Evolutionary conservation across 2,888 invertebrate species (phyloP).

Genomic region (Nomada flava): DNA sequence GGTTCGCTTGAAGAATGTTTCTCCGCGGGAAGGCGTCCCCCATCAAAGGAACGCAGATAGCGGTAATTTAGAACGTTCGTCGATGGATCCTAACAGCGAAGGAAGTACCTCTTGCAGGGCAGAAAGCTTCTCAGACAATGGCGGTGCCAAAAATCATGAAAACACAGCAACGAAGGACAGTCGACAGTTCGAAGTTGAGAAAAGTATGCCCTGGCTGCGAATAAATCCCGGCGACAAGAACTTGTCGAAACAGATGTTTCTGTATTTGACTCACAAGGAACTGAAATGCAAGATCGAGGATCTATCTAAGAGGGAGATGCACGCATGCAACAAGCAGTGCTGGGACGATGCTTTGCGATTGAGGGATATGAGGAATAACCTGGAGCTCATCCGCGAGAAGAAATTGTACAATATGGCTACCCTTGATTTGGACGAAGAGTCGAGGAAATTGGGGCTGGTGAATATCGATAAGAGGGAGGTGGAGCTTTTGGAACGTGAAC

Average conservation of each 20-base stretch:
- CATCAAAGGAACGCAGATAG: not conserved
- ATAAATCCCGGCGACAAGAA: constrained; percentile 71
- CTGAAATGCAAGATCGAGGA: constrained; percentile 77
- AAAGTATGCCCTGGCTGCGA: constrained; percentile 71
- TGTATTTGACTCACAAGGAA: constrained; percentile 77
- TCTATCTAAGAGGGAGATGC: constrained; percentile 73
- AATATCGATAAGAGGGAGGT: constrained; percentile 72
- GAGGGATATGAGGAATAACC: constrained; percentile 79
- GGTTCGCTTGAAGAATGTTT: not conserved
- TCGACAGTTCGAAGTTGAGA: constrained; percentile 69
- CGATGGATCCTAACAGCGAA: not conserved
- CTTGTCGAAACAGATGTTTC: constrained; percentile 75
- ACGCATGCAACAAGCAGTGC: constrained; percentile 75
- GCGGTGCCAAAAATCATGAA: not conserved
- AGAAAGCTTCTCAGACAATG: not conserved
- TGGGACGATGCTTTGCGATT: constrained; percentile 81
- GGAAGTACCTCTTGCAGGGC: not conserved
- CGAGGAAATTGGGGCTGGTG: constrained; percentile 68
- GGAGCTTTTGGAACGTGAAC: constrained; percentile 71
- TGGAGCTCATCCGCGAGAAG: constrained; percentile 77
- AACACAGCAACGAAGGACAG: constrained; percentile 44
- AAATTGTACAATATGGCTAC: constrained; percentile 74
- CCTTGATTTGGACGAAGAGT: constrained; percentile 72
- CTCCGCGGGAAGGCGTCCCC: not conserved
- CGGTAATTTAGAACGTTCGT: not conserved